These are phyloP conservation scores for Rhabdophis nuchalis DNA, from an alignment of 2,797 vertebrate species.

Conservation along the genomic window DNA sequence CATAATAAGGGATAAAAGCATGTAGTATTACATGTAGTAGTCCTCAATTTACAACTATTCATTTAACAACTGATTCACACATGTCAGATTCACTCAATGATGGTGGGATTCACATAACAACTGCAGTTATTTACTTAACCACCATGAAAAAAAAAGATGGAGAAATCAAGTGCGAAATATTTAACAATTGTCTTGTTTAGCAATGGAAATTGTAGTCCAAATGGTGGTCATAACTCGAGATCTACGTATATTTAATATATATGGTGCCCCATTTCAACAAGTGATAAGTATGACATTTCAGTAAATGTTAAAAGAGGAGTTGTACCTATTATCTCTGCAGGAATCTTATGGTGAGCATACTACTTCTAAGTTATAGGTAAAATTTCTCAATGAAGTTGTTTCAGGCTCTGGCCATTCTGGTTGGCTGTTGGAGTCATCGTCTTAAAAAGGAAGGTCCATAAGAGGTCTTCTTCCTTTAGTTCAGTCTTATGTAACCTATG, in stretches of 20 bases:
- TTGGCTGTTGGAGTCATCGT: background rate
- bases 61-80: background rate
- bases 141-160: background rate
- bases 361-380: background rate
- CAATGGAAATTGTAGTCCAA: background rate
- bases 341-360: background rate
- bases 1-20: background rate
- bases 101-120: background rate
- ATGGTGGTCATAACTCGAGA: background rate
- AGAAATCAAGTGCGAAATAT: too few relatives aligned
- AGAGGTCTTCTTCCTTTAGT: background rate
- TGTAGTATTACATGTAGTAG: background rate
- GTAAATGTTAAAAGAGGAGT: too few relatives aligned
- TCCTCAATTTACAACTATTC: background rate
- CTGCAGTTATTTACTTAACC: background rate
- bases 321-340: too few relatives aligned
- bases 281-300: background rate
- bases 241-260: background rate
- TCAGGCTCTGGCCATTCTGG: background rate
- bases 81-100: background rate
- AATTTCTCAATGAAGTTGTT: background rate
- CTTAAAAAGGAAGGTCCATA: background rate
- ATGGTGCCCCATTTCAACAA: background rate
- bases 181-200: background rate
- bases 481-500: background rate